Conservation (phyloP, 2,888 invertebrate genomes). For the Theristus sp. region DNA sequence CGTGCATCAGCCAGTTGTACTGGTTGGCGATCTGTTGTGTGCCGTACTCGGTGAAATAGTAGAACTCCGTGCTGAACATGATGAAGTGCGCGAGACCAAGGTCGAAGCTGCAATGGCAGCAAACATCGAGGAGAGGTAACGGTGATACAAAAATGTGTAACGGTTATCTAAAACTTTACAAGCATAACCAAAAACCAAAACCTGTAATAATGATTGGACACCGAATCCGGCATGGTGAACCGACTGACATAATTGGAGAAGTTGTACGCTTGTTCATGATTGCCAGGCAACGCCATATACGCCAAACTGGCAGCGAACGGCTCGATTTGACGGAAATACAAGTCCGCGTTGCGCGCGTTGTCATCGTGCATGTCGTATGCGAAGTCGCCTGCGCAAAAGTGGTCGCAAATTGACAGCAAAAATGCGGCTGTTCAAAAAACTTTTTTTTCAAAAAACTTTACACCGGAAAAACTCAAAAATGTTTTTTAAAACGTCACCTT, state of each 20-base stretch:
- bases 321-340: constrained; percentile 47
- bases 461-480: too few species aligned
- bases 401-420: constrained; percentile 1
- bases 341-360: not conserved
- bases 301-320: constrained; percentile 69
- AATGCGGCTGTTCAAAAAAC: constrained; percentile 5
- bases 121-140: not conserved
- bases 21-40: constrained; percentile 41
- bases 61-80: constrained; percentile 76
- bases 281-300: constrained; percentile 54
- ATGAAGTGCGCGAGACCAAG: constrained; percentile 75
- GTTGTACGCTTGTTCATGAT: constrained; percentile 45
- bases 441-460: too few species aligned
- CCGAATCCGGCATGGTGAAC: not conserved
- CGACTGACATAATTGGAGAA: constrained; percentile 68
- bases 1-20: not conserved
- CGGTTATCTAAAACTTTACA: too few species aligned
- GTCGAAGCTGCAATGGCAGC: constrained; percentile 47
- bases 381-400: constrained; percentile 59
- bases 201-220: not conserved
- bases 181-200: too few species aligned
- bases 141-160: not conserved
- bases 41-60: constrained; percentile 75
- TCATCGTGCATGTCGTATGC: constrained; percentile 66
- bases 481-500: too few species aligned